Evolutionary conservation across 2,888 invertebrate genomes (phyloP).

Genomic region (Drosophila setosimentum): DNA sequence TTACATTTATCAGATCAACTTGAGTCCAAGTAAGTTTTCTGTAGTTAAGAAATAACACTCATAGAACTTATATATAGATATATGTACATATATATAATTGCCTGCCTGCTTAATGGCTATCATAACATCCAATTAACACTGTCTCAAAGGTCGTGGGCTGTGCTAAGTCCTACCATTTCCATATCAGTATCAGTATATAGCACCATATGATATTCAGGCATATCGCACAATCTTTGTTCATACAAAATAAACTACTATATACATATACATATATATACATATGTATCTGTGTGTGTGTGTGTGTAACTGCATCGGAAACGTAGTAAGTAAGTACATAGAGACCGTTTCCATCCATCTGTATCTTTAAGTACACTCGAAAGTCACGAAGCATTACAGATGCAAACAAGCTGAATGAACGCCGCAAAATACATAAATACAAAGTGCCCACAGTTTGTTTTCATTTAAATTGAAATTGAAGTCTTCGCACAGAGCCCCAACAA

Average conservation of each 20-base stretch:
- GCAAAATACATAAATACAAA: slow-evolving; percentile 80
- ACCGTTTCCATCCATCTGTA: slow-evolving; percentile 72
- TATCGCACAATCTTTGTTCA: slow-evolving; percentile 29
- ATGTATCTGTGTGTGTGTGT: slow-evolving; percentile 13
- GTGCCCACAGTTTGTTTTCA: slow-evolving; percentile 81
- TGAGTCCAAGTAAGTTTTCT: background rate
- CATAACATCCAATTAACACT: slow-evolving; percentile 59
- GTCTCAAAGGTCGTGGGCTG: slow-evolving; percentile 32
- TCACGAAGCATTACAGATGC: slow-evolving; percentile 82
- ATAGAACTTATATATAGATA: background rate
- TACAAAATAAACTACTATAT: slow-evolving; percentile 6
- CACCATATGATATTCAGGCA: slow-evolving; percentile 32
- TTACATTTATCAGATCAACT: background rate
- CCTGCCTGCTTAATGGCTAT: slow-evolving; percentile 18
- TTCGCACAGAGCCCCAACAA: slow-evolving; percentile 40
- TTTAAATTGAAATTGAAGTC: slow-evolving; percentile 81
- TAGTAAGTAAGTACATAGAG: slow-evolving; percentile 27
- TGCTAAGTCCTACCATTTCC: slow-evolving; percentile 6
- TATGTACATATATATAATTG: background rate
- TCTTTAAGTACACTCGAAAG: slow-evolving; percentile 78
- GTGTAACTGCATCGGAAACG: slow-evolving; percentile 50
- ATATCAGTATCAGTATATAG: slow-evolving; percentile 33
- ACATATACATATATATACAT: slow-evolving; percentile 10
- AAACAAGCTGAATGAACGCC: slow-evolving; percentile 79
- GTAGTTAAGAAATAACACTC: background rate